Percentiles rank a stretch among this genome's conserved stretches.
Evolutionary conservation across 2,797 vertebrate species (phyloP).

Genomic region (Brotula barbata): DNA sequence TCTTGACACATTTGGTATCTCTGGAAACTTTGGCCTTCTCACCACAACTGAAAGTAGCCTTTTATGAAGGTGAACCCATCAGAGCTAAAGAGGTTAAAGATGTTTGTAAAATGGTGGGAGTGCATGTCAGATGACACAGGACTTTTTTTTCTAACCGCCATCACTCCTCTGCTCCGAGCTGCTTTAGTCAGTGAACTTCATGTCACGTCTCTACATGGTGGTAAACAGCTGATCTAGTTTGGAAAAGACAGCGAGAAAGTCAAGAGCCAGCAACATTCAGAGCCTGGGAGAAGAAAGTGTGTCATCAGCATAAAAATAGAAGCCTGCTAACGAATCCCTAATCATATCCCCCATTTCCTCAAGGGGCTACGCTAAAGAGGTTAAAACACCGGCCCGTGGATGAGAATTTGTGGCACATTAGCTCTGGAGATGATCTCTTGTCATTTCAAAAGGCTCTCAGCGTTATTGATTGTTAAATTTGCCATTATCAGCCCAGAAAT

Average conservation of each 20-base stretch:
- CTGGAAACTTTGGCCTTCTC: no score
- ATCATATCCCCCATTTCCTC: slow-evolving; percentile 81
- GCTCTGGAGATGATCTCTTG: slow-evolving; percentile 75
- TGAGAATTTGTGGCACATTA: slow-evolving; percentile 79
- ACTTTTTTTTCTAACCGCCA: slow-evolving; percentile 43
- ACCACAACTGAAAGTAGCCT: no score
- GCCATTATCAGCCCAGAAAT: slow-evolving; percentile 52
- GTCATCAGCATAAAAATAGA: slow-evolving; percentile 87
- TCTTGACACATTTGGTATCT: no score
- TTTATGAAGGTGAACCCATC: no score
- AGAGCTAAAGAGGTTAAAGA: no score
- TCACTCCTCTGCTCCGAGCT: slow-evolving; percentile 54
- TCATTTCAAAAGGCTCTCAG: slow-evolving; percentile 67
- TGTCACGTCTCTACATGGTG: slow-evolving; percentile 63
- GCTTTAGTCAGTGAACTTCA: slow-evolving; percentile 69
- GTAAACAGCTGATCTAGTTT: slow-evolving; percentile 83
- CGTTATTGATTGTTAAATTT: slow-evolving; percentile 74
- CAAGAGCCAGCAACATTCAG: slow-evolving; percentile 73
- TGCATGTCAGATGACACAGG: slow-evolving; percentile 55
- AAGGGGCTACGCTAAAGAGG: slow-evolving; percentile 79
- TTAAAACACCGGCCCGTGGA: slow-evolving; percentile 77
- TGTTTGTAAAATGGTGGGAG: slow-evolving; percentile 34
- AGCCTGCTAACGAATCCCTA: slow-evolving; percentile 83
- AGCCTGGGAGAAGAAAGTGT: slow-evolving; percentile 79
- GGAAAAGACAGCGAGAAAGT: slow-evolving; percentile 77